Evolutionary conservation across 1,140 invertebrate species (phyloP).

Genomic region (Elysia chlorotica): DNA sequence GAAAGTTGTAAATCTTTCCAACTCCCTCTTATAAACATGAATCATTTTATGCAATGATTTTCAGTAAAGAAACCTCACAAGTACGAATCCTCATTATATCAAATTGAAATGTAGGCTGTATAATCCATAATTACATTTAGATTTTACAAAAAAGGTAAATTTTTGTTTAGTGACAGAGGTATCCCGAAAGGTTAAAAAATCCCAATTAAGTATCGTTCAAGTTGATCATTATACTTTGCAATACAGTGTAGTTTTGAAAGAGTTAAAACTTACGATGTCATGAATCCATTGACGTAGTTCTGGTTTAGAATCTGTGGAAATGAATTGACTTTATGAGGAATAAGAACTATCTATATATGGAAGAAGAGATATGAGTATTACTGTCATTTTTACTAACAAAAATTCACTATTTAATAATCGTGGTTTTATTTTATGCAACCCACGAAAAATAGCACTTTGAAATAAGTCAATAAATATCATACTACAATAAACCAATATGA

Average conservation of each 20-base stretch:
- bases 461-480: neutral
- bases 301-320: constrained; percentile 56
- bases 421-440: neutral
- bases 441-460: neutral
- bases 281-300: constrained; percentile 59
- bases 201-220: neutral
- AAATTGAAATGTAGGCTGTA: neutral
- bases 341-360: neutral
- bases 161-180: neutral
- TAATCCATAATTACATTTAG: neutral
- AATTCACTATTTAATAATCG: no score
- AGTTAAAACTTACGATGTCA: constrained; percentile 50
- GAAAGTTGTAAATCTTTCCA: no score
- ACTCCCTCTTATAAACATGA: no score
- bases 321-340: neutral
- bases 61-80: no score
- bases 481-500: neutral
- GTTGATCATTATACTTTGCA: neutral
- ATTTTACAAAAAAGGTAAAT: neutral
- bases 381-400: no score
- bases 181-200: neutral
- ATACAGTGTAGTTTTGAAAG: neutral
- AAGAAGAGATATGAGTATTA: neutral
- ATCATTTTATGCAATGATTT: no score
- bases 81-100: no score